A percentile compares a stretch with the other conserved stretches of the same genome.
Conservation (phyloP, 1,140 invertebrate species). For the Leptinotarsa undecemlineata region DNA sequence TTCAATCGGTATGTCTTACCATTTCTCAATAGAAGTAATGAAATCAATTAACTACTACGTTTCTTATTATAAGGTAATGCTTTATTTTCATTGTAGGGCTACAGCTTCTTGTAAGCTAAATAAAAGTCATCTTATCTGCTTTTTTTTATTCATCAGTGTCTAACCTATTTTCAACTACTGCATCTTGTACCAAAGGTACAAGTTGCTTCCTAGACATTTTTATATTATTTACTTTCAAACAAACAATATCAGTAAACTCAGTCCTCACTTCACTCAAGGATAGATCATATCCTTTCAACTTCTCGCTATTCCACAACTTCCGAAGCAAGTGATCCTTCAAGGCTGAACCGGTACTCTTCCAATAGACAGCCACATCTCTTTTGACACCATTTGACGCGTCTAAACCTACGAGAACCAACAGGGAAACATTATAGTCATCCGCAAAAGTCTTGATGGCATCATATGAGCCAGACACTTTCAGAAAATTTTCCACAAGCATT, state of each 20-base stretch:
- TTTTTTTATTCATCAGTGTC: neutral
- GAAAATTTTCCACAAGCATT: slow-evolving; percentile 60
- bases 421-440: slow-evolving; percentile 48
- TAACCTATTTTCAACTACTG: slow-evolving; percentile 20
- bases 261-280: slow-evolving; percentile 46
- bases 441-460: slow-evolving; percentile 58
- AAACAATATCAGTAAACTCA: slow-evolving; percentile 47
- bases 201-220: slow-evolving; percentile 66
- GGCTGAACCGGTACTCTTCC: slow-evolving; percentile 37
- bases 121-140: no score
- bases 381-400: slow-evolving; percentile 54
- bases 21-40: no score
- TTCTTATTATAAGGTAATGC: no score
- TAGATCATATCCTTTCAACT: slow-evolving; percentile 48
- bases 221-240: slow-evolving; percentile 61
- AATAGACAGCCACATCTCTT: slow-evolving; percentile 61
- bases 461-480: slow-evolving; percentile 54
- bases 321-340: slow-evolving; percentile 36
- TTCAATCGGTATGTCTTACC: no score
- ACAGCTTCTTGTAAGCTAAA: no score
- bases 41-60: no score
- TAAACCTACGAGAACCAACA: slow-evolving; percentile 61
- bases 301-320: slow-evolving; percentile 41
- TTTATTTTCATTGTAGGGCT: no score
- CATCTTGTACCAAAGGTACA: slow-evolving; percentile 61